phyloP scores from a whole-genome alignment of 1,140 invertebrate genomes.

The Diabrotica virgifera region DNA sequence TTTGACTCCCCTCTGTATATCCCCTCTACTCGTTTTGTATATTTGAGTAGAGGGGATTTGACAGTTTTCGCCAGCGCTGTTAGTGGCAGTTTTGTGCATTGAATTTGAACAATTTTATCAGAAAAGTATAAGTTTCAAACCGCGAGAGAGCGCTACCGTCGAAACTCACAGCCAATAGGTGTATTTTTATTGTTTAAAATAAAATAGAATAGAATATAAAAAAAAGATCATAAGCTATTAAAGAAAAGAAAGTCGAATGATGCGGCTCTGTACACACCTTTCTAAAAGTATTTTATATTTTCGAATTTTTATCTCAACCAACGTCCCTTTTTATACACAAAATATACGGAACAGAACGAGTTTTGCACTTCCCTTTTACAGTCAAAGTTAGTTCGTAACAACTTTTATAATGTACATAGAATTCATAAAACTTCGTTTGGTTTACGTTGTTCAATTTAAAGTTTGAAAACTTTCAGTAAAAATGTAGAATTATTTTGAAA shows the following conservation, averaged over 20 bases:
- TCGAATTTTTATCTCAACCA: conserved; percentile 9
- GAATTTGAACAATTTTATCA: no score
- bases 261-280: not conserved
- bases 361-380: conserved; percentile 27
- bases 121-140: no score
- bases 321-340: conserved; percentile 9
- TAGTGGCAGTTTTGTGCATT: no score
- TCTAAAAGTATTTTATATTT: conserved; percentile 8
- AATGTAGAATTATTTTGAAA: conserved; percentile 42
- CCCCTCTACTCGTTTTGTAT: no score
- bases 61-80: no score
- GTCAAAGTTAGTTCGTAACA: conserved; percentile 30
- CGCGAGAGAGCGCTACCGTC: no score
- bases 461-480: conserved; percentile 30
- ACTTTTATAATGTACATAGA: conserved; percentile 43
- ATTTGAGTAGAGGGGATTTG: no score
- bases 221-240: not conserved
- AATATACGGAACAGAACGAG: conserved; percentile 18
- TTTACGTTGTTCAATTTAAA: conserved; percentile 41
- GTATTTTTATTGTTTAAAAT: no score
- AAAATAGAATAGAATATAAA: no score
- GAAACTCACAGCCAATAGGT: no score
- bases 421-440: conserved; percentile 43
- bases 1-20: no score
- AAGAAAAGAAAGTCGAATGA: not conserved